phyloP scores from a whole-genome alignment of 2,888 invertebrate genomes.

The Dexiosoma caninum region DNA sequence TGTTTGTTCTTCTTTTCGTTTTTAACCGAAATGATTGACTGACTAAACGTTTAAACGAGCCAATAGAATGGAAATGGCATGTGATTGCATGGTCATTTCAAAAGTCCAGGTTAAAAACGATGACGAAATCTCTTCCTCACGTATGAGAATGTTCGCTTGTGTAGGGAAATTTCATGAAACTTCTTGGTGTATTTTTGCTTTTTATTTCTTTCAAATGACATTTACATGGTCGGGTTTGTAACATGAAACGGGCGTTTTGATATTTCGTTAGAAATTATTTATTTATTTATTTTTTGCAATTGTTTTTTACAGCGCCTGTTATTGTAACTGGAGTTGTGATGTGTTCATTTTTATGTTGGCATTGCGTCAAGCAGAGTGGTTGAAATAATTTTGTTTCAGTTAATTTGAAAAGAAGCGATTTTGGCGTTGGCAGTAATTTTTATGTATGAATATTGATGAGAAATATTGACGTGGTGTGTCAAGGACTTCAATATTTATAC shows the following conservation, averaged over 20 bases:
- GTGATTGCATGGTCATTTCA: slow-evolving; percentile 56
- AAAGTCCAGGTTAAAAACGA: slow-evolving; percentile 48
- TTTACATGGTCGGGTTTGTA: slow-evolving; percentile 42
- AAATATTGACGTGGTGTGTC: too few species aligned
- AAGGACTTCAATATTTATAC: too few species aligned
- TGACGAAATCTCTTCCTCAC: slow-evolving; percentile 29
- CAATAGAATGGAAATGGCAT: slow-evolving; percentile 23
- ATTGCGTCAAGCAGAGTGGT: slow-evolving; percentile 4
- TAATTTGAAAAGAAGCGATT: neutral
- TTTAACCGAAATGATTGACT: slow-evolving; percentile 53
- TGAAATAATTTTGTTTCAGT: slow-evolving; percentile 21
- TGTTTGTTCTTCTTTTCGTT: neutral
- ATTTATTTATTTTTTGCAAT: neutral
- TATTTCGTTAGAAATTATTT: slow-evolving; percentile 3
- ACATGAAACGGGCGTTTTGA: slow-evolving; percentile 42
- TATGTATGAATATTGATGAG: too few species aligned
- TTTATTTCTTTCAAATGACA: slow-evolving; percentile 22
- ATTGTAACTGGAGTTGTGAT: slow-evolving; percentile 21
- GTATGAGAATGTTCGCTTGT: neutral
- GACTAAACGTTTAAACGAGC: slow-evolving; percentile 41
- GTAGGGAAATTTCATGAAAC: slow-evolving; percentile 42
- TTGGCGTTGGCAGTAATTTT: too few species aligned
- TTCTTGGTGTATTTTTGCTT: slow-evolving; percentile 6
- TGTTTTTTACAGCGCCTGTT: neutral
- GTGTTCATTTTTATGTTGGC: neutral